A percentile compares a stretch with the other conserved stretches of the same genome.
Evolutionary conservation across 2,113 vertebrate genomes (phyloP).

Genomic region (Heterochromis multidens): DNA sequence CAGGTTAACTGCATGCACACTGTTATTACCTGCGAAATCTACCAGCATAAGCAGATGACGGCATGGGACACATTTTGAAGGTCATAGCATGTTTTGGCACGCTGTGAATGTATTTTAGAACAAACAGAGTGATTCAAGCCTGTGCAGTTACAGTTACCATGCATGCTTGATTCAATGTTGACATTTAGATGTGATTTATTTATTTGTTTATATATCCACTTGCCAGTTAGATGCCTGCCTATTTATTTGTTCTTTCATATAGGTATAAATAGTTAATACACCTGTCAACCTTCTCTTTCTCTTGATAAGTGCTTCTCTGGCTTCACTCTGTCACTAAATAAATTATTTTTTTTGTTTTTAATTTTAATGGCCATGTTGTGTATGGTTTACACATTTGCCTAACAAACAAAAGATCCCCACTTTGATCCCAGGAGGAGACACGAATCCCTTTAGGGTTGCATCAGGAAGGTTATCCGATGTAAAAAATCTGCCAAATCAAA

Average conservation of each 20-base stretch:
- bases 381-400: neutral
- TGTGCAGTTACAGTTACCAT: neutral
- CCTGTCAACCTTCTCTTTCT: neutral
- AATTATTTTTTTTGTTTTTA: neutral
- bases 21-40: constrained; percentile 52
- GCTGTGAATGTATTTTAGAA: neutral
- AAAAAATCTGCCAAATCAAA: neutral
- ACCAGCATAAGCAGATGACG: constrained; percentile 39
- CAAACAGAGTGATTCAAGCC: neutral
- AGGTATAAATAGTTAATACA: neutral
- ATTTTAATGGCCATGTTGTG: neutral
- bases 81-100: constrained; percentile 33
- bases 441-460: neutral
- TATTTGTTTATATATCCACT: neutral
- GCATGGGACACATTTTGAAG: constrained; percentile 55
- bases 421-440: neutral
- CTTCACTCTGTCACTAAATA: neutral
- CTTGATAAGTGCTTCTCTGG: neutral
- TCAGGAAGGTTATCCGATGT: neutral
- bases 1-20: neutral
- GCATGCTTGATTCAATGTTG: neutral
- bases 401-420: neutral
- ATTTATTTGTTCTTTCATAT: neutral
- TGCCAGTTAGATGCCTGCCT: neutral
- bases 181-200: constrained; percentile 1